A percentile compares a stretch with the other conserved stretches of the same genome.
Evolutionary conservation across 2,113 vertebrate genomes (phyloP).

Genomic region (Callipepla californica): DNA sequence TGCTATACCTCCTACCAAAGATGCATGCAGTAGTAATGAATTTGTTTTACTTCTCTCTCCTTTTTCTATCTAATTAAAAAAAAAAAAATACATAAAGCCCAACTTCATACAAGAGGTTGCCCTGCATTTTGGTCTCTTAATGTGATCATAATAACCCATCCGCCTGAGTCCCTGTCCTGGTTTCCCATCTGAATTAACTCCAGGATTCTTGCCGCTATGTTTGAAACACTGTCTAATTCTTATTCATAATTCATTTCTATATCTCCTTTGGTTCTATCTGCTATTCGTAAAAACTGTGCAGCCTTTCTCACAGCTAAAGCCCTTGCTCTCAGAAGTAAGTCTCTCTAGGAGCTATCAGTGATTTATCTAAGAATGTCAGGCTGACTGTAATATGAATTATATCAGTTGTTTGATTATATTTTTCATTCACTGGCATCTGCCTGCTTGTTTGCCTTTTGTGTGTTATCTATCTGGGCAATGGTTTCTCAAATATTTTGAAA

Average conservation of each 20-base stretch:
- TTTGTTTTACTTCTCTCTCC: not conserved
- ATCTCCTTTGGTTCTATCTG: not conserved
- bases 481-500: not conserved
- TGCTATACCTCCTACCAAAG: not conserved
- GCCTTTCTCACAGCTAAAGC: not conserved
- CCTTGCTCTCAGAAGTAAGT: not conserved
- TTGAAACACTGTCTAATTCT: not conserved
- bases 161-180: not conserved
- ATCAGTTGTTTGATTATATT: not conserved
- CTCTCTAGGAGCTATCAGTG: not conserved
- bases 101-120: not conserved
- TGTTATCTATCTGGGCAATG: not conserved
- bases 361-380: not conserved
- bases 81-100: not conserved
- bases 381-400: not conserved
- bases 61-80: not conserved
- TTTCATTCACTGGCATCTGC: not conserved
- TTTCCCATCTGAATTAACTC: not conserved
- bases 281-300: not conserved
- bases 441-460: not conserved
- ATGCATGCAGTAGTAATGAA: not conserved
- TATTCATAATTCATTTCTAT: not conserved
- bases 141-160: not conserved
- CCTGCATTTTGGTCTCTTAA: not conserved
- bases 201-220: not conserved